Evolutionary conservation across 2,113 vertebrate genomes (phyloP), one percentile per base, ranked within the genome.

Genomic region (Paracanthobrama guichenoti): DNA sequence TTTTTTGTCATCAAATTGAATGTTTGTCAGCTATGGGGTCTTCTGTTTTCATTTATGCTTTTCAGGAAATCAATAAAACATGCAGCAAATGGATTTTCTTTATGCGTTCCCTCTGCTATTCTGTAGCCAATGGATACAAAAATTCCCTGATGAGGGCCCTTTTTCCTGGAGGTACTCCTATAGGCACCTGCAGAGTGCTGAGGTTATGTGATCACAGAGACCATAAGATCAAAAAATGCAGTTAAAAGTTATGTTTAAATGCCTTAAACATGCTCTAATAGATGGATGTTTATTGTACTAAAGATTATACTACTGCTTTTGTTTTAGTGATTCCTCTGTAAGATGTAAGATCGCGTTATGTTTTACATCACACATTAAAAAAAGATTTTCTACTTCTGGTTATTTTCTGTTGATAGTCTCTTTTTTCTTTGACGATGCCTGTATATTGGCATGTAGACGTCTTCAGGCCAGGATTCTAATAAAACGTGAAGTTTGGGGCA

Each of bases 151-250:
- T 86, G 10, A 5, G 8, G 10, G 1, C 0, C 0, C 2, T 86
- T 64, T 86, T 83, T 48, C 66, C 74, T 31, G 81, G 85, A 73
- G 20, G 16, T 22, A 79, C 20, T 42, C n/a, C 55, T 28, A 79
- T 22, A 28, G 44, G 12, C n/a, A 79, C 81, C 26, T 86, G 85
- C 39, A 26, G 8, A n/a, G n/a, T 31, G 16, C n/a, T 83, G 64
- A 79, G 55, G 13, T 60, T 44, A 76, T 86, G 82, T 53, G 35
- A 31, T 22, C 6, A 13, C n/a, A 20, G 5, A 13, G 28, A 50
- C 1, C 7, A 42, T 18, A 26, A 59, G n/a, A 72, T 18, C 12
- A 42, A 53, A 50, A 79, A 72, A 79, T 60, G 55, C 76, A 72
- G 9, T 18, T 42, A 55, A 26, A 11, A 11, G 39, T 14, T 46